Evolutionary conservation across 2,797 vertebrate species (phyloP), one percentile per base, ranked within the genome.

Genomic region (Harpagifer antarcticus): DNA sequence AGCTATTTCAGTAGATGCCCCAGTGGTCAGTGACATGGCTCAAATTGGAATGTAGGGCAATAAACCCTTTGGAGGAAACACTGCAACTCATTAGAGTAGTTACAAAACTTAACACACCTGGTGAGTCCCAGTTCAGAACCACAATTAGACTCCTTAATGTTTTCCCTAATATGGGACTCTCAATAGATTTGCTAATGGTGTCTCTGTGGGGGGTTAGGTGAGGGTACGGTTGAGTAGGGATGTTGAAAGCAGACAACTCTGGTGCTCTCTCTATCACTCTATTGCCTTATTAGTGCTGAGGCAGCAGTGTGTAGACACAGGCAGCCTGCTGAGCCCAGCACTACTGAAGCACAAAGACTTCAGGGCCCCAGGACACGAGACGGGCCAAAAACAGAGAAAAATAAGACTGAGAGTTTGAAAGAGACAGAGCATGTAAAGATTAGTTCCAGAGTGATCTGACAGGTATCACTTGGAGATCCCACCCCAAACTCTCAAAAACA

Each of bases 301-400:
- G 87, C 91, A 94, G 94, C 94, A 93, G 84, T 87, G 89, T 92
- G 90, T 89, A 91, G 87, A 92, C 87, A 90, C 71, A 85, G 86
- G 84, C 90, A 83, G 91, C 89, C 72, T 94, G 95, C 94, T 95
- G 94, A 95, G 93, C 81, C 89, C 86, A 94, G 94, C 94, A 94
- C 88, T 94, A 91, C 90, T 78, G 85, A 72, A 86, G 89, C 87
- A 93, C 91, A 93, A 92, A 94, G 90, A 91, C 91, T 90, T 91
- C 81, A 89, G 87, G 87, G 87, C 87, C 86, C 76, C 84, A 47
- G 91, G 87, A 92, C 87, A 85, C 3, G 57, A 85, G 82, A 76
- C 15, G 10, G 81, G 82, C 78, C 82, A 84, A 88, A 89, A 90
- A 79, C 31, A 4, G 81, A 79, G 68, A 79, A 40, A 81, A 92